Evolutionary conservation across 1,140 invertebrate genomes (phyloP).

Genomic region (Bombus soroeensis): DNA sequence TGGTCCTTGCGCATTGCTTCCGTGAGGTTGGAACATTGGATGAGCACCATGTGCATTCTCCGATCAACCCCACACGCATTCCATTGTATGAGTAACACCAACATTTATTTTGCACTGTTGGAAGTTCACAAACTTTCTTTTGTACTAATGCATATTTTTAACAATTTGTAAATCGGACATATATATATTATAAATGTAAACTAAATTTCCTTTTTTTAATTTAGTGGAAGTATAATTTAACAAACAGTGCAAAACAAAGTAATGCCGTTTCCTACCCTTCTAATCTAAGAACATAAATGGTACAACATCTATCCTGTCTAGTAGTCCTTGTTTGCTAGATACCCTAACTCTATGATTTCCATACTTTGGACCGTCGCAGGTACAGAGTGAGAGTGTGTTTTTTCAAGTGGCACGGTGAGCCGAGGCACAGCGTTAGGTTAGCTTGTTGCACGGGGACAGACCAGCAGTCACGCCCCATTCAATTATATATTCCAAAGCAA

Average conservation of each 20-base stretch:
- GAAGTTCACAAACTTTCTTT: constrained; percentile 3
- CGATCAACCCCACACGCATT: constrained; percentile 70
- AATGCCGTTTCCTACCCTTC: constrained; percentile 68
- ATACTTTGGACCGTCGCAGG: constrained; percentile 82
- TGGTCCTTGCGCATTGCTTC: constrained; percentile 74
- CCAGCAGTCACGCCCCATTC: constrained; percentile 78
- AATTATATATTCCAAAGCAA: constrained; percentile 80
- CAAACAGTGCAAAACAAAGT: constrained; percentile 74
- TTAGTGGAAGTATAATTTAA: constrained; percentile 62
- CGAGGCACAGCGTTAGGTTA: constrained; percentile 81
- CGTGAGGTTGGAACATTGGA: constrained; percentile 75
- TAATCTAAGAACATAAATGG: constrained; percentile 63
- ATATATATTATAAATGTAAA: not conserved
- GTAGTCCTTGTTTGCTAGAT: constrained; percentile 65
- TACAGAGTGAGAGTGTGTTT: constrained; percentile 82
- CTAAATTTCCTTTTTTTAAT: not conserved
- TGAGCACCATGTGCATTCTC: constrained; percentile 69
- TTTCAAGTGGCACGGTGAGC: constrained; percentile 79
- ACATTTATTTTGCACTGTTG: constrained; percentile 72
- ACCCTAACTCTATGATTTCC: constrained; percentile 78
- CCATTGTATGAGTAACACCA: constrained; percentile 71
- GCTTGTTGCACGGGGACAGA: constrained; percentile 78
- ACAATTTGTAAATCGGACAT: not conserved
- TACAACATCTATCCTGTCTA: constrained; percentile 62
- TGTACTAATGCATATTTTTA: not conserved